These are phyloP conservation scores for Parotocinclus haroldoi DNA, from an alignment of 2,797 vertebrate genomes.

Conservation along the genomic window DNA sequence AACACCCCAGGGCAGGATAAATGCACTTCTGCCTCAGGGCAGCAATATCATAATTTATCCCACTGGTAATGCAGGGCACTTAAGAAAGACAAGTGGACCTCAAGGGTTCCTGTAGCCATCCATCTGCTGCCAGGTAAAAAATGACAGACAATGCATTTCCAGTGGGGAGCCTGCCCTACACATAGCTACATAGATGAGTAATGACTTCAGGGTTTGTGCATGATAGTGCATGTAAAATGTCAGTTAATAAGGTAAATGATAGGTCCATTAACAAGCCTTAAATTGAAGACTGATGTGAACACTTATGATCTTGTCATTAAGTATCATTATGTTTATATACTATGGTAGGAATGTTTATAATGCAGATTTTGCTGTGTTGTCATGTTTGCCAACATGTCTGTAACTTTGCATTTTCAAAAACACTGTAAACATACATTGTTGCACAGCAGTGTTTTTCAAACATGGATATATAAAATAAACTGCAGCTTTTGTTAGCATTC, in stretches of 20 bases:
- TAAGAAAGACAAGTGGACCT: constrained; percentile 62
- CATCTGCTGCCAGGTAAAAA: constrained; percentile 61
- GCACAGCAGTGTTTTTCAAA: no score
- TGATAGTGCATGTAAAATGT: constrained; percentile 43
- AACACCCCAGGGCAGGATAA: constrained; percentile 60
- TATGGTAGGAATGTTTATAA: no score
- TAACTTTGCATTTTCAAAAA: no score
- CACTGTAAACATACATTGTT: no score
- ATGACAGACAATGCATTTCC: constrained; percentile 61
- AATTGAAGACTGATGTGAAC: background rate
- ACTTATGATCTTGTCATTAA: no score
- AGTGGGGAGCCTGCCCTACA: constrained; percentile 59
- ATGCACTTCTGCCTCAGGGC: constrained; percentile 61
- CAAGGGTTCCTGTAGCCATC: constrained; percentile 54
- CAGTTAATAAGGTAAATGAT: constrained; percentile 56
- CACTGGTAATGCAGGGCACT: constrained; percentile 56
- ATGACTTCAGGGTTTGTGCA: constrained; percentile 41
- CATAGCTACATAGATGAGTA: constrained; percentile 35
- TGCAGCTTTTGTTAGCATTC: no score
- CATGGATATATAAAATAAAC: no score
- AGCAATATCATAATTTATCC: constrained; percentile 66
- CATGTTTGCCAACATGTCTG: no score
- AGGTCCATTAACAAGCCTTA: constrained; percentile 7
- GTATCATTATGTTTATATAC: no score
- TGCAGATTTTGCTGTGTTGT: no score